Evolutionary conservation across 2,113 vertebrate species (phyloP), one percentile per base, ranked within the genome.

Genomic region (Macroglossus sobrinus): DNA sequence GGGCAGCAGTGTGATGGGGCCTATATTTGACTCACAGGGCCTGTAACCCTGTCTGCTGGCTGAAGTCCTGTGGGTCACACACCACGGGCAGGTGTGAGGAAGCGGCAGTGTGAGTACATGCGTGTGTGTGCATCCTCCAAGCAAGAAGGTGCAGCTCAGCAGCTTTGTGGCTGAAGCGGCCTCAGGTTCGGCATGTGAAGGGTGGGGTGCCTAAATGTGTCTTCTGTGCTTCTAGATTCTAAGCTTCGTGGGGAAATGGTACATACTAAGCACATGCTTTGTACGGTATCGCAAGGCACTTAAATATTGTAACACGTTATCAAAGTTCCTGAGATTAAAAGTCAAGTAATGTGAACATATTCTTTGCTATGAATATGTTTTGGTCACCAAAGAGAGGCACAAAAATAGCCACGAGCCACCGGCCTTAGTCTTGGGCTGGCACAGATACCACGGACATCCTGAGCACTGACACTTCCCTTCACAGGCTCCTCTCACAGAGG

Each of bases 1-100:
- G 15, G 35, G 66, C 75, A n/a, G n/a, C 9, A 12, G 4, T 1
- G 22, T 0, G 5, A 24, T 45, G 0, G 22, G 50, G 82, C 28
- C 74, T 63, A 1, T 1, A 10, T 11, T 1, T 68, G 40, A 69
- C 38, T 13, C 4, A 18, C 12, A 30, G 18, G 24, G 12, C 22
- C 3, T 14, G 0, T 15, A 33, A 22, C 26, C 4, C 57, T 40
- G 26, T 79, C 71, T 30, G 18, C 5, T 3, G 16, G 72, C n/a
- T 3, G 26, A 1, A 3, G 45, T n/a, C 81, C 53, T 30, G 45
- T 0, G 1, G 35, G 80, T 30, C 38, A 26, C 33, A 84, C 13
- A 1, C 50, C 22, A 4, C 0, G 3, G 28, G 0, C 50, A 50
- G 16, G 50, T 2, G 33, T 19, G 43, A 50, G 45, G 35, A n/a